Conservation (phyloP, 2,113 vertebrate genomes). For the Rhineura floridana region DNA sequence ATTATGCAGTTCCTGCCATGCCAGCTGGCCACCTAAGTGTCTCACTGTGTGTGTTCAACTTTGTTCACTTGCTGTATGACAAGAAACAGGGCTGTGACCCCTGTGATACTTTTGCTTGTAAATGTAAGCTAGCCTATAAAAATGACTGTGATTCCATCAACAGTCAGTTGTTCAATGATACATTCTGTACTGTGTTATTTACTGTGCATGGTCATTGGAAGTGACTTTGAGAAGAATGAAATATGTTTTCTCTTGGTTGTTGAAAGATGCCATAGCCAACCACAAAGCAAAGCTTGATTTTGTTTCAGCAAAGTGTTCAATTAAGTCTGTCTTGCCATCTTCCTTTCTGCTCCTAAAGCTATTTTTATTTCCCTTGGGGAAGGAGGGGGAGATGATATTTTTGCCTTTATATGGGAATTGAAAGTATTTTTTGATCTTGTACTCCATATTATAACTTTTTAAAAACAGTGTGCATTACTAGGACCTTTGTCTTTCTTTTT, state of each 20-base stretch:
- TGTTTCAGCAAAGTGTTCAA: neutral
- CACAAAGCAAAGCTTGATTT: neutral
- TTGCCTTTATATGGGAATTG: neutral
- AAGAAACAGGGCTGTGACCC: slow-evolving; percentile 79
- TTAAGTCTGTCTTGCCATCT: neutral
- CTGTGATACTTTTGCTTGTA: slow-evolving; percentile 74
- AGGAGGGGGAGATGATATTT: neutral
- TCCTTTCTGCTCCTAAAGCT: neutral
- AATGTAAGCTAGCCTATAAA: slow-evolving; percentile 78
- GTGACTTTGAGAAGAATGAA: slow-evolving; percentile 22
- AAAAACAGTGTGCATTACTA: neutral
- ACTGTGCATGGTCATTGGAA: slow-evolving; percentile 44
- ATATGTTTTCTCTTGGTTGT: neutral
- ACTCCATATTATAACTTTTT: neutral
- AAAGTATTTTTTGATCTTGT: neutral
- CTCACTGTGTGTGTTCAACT: slow-evolving; percentile 75
- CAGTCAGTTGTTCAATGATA: slow-evolving; percentile 58
- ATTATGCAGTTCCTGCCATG: slow-evolving; percentile 50
- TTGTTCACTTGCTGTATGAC: slow-evolving; percentile 65
- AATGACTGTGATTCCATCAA: slow-evolving; percentile 73
- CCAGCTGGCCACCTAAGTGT: slow-evolving; percentile 76
- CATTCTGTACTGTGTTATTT: slow-evolving; percentile 58
- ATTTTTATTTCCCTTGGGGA: neutral
- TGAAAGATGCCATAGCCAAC: slow-evolving; percentile 6
- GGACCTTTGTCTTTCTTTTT: neutral